These are phyloP conservation scores for Morpho helenor DNA, from an alignment of 2,888 invertebrate genomes.

Conservation along the genomic window DNA sequence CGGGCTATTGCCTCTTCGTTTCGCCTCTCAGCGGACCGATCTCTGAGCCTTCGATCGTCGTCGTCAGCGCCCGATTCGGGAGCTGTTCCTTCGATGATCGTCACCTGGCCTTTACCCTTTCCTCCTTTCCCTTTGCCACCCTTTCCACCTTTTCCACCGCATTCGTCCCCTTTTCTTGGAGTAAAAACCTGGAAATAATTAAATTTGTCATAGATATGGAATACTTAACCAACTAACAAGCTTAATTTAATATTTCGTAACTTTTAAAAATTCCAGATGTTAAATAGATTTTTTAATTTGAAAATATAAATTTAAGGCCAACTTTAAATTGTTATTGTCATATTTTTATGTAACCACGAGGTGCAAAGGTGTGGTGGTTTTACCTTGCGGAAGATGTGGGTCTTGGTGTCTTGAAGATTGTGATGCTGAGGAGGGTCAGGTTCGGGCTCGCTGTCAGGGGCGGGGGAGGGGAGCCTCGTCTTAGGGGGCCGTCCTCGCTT, in stretches of 20 bases:
- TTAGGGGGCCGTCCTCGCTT: slow-evolving; percentile 66
- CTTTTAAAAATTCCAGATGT: no score
- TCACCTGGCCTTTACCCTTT: slow-evolving; percentile 85
- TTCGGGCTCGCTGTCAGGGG: slow-evolving; percentile 36
- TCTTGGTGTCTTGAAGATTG: slow-evolving; percentile 56
- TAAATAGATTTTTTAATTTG: no score
- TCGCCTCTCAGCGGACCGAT: slow-evolving; percentile 49
- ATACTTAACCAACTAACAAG: no score
- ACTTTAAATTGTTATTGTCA: no score
- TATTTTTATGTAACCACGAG: no score
- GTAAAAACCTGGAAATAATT: slow-evolving; percentile 60
- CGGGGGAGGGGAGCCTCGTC: slow-evolving; percentile 39
- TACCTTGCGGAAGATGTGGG: slow-evolving; percentile 67
- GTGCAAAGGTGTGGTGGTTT: no score
- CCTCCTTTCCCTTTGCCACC: slow-evolving; percentile 86
- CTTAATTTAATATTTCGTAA: no score
- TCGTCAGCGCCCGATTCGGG: slow-evolving; percentile 61
- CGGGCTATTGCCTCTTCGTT: slow-evolving; percentile 60
- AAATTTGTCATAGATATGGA: not conserved
- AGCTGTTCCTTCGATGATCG: slow-evolving; percentile 81
- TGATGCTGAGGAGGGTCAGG: slow-evolving; percentile 37
- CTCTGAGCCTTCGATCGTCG: slow-evolving; percentile 62
- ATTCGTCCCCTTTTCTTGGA: slow-evolving; percentile 81
- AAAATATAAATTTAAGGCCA: no score
- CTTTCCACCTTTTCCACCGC: slow-evolving; percentile 82